These are phyloP conservation scores for Gallinago jamesoni DNA, from an alignment of 2,113 vertebrate genomes.

Conservation along the genomic window DNA sequence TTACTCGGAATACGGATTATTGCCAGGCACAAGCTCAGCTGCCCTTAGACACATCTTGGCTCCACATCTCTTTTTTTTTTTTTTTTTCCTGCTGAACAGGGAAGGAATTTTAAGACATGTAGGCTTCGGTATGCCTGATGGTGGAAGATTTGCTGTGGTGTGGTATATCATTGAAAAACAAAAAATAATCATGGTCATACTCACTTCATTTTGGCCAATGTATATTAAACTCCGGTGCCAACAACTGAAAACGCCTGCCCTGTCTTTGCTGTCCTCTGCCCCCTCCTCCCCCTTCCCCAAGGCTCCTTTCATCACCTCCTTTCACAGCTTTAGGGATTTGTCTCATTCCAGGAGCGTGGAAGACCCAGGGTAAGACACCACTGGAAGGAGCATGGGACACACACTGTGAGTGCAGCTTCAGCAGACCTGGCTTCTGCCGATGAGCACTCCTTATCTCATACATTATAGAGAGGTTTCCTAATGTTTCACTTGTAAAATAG, in stretches of 20 bases:
- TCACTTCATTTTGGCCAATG: not conserved
- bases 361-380: accelerated
- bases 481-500: not conserved
- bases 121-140: not conserved
- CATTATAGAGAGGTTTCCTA: not conserved
- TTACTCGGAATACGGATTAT: not conserved
- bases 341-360: accelerated
- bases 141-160: not conserved
- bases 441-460: not conserved
- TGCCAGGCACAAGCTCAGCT: not conserved
- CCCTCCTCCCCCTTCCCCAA: not conserved
- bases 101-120: accelerated
- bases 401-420: accelerated
- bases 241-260: not conserved
- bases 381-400: accelerated
- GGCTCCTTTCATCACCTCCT: not conserved
- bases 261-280: not conserved
- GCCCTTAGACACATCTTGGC: not conserved
- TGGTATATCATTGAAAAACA: accelerated
- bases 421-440: not conserved
- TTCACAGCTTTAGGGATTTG: accelerated
- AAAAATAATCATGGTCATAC: not conserved
- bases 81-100: accelerated
- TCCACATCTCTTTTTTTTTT: not conserved
- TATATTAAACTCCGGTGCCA: accelerated